Base-by-base conservation (phyloP, 1,140 invertebrate genomes). In the Brachystomella parvula region DNA sequence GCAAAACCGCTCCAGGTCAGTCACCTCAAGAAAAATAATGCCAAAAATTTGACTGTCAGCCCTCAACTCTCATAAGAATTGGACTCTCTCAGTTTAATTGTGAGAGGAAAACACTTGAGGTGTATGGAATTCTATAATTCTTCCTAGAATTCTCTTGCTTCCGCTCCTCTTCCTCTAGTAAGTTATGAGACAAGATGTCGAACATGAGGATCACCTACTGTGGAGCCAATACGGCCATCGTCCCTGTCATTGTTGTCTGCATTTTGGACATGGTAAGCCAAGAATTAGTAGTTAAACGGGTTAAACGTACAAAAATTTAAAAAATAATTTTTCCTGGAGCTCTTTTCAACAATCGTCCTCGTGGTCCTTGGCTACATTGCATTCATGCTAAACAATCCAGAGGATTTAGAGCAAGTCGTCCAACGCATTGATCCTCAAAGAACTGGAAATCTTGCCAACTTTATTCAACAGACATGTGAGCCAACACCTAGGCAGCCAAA, bases 401-500 rank as follows among this genome's bases (percentile, higher is more conserved):
- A 62, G 6, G 60, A 62, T 31, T 62, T 62, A 19, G 33, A 62
- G 28, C 15, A 24, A 62, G 31, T 32, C 3, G 60, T 62, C 3
- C 60, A 62, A 47, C 60, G 60, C 3, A 62, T 62, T 21, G 60
- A 62, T 26, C 60, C 60, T 3, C 31, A 62, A 29, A 35, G 60
- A 29, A 62, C 60, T 3, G 60, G 60, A 39, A 62, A 67, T 47
- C 39, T 67, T 3, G 47, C 47, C 47, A 67, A 59, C 30, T 67
- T 67, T 30, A 32, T 67, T 9, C 30, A 56, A 9, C 61, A 67
- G 21, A 67, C 47, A 56, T 47, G 66, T 67, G 29, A 63, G 66
- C 6, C 3, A 33, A 24, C 9, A 15, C 30, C 6, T 64, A 64
- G 26, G 24, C 19, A 59, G 35, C 9, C 33, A 61, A 32, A 61